phyloP scores from a whole-genome alignment of 2,797 vertebrate species.

The Thamnophis elegans region DNA sequence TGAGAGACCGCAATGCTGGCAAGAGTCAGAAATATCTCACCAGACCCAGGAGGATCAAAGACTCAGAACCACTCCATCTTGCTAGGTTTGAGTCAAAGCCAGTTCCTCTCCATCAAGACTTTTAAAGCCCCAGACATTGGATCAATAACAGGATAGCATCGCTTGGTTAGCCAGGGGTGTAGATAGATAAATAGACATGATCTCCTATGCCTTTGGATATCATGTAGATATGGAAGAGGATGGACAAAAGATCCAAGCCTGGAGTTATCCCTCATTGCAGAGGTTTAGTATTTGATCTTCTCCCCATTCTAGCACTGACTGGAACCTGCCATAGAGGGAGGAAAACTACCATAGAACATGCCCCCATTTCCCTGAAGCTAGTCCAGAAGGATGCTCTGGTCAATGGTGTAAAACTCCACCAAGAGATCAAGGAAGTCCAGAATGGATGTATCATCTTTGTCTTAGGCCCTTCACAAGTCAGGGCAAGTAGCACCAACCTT shows the following conservation, averaged over 20 bases:
- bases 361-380: background rate
- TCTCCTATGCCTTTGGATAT: background rate
- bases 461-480: background rate
- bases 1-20: background rate
- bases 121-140: background rate
- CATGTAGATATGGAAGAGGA: background rate
- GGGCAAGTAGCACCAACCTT: background rate
- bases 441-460: background rate
- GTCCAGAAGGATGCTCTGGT: background rate
- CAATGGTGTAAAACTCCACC: background rate
- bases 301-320: background rate
- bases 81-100: background rate
- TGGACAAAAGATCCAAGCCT: background rate
- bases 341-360: background rate
- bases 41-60: background rate
- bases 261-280: background rate
- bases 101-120: background rate
- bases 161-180: background rate
- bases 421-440: background rate
- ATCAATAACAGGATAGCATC: background rate
- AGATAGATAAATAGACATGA: background rate
- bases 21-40: background rate
- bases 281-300: background rate
- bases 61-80: background rate
- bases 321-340: background rate